Conservation (phyloP, 35 echinoderm and acorn worm species). For the Lytechinus variegatus region DNA sequence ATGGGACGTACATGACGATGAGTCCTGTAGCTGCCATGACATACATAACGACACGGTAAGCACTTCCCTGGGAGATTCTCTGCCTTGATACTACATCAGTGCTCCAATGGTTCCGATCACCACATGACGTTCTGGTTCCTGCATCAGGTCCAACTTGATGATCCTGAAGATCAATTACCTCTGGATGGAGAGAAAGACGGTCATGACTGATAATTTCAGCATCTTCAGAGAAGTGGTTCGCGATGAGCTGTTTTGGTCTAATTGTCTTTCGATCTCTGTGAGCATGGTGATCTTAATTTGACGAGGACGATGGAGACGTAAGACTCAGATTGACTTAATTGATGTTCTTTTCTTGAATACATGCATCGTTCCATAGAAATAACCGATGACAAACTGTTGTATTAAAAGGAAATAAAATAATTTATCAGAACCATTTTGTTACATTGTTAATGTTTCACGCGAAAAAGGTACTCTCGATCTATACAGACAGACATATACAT, state of each 20-base stretch:
- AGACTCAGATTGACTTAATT: too few relatives aligned
- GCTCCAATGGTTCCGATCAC: background rate
- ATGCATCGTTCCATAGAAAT: too few relatives aligned
- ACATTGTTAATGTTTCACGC: too few relatives aligned
- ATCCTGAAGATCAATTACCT: background rate
- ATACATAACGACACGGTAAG: background rate
- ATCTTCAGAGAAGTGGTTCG: background rate
- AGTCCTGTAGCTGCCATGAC: background rate
- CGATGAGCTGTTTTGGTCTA: background rate
- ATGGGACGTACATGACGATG: background rate
- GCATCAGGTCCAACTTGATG: background rate
- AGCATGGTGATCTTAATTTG: too few relatives aligned
- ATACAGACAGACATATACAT: too few relatives aligned
- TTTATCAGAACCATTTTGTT: too few relatives aligned
- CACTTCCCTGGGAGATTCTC: background rate
- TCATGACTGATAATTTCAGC: background rate
- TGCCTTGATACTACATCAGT: background rate
- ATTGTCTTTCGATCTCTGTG: background rate
- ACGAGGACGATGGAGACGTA: too few relatives aligned
- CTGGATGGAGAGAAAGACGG: background rate
- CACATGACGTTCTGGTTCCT: background rate
- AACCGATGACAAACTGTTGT: too few relatives aligned
- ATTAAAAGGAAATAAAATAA: too few relatives aligned
- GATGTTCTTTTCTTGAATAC: too few relatives aligned
- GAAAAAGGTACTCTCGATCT: too few relatives aligned